A percentile compares a stretch with the other conserved stretches of the same genome.
Conservation (phyloP, 2,888 invertebrate genomes). For the Callyntrura sp. region DNA sequence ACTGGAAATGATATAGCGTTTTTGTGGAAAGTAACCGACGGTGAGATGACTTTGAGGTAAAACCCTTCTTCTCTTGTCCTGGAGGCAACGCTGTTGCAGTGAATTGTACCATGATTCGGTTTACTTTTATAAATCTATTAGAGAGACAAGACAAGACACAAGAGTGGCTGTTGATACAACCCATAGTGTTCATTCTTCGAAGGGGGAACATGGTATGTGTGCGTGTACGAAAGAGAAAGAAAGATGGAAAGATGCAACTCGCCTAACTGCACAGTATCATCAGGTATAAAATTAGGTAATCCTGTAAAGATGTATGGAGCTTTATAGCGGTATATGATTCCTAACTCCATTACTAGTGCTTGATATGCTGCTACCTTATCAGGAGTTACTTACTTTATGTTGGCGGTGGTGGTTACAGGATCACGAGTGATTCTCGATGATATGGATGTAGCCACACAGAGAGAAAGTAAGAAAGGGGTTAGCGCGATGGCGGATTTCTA, state of each 20-base stretch:
- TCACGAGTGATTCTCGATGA: conserved; percentile 38
- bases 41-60: conserved; percentile 56
- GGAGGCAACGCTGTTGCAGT: conserved; percentile 49
- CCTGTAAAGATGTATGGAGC: background rate
- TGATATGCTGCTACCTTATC: background rate
- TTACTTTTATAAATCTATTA: conserved; percentile 57
- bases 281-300: conserved; percentile 34
- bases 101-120: conserved; percentile 16
- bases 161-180: background rate
- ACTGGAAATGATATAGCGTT: background rate
- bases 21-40: conserved; percentile 26
- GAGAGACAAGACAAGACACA: background rate
- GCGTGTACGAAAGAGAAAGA: background rate
- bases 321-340: background rate
- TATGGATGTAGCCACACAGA: background rate
- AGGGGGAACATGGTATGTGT: conserved; percentile 3
- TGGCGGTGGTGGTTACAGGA: conserved; percentile 30
- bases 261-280: conserved; percentile 47
- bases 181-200: background rate
- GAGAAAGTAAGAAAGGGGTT: too few relatives aligned
- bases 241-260: conserved; percentile 28
- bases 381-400: background rate
- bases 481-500: background rate
- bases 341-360: conserved; percentile 30
- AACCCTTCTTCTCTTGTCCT: background rate